Base-by-base conservation (phyloP, 2,113 vertebrate species). In the Natator depressus region DNA sequence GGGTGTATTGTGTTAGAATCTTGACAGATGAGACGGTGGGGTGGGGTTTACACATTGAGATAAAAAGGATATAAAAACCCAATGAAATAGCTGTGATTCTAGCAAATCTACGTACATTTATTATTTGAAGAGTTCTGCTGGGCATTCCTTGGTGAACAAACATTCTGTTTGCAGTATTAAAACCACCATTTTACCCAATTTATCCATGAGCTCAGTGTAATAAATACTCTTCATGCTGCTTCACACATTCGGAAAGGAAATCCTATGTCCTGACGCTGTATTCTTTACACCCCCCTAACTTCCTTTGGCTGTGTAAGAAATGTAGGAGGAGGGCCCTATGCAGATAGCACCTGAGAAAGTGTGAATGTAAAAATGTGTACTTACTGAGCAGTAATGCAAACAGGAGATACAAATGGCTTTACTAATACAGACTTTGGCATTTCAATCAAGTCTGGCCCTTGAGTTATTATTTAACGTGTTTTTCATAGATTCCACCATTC, bases 251-350 rank as follows among this genome's bases (percentile, higher is more conserved):
- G 49, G 46, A 80, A 6, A 11, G 38, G 55, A n/a, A 83, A 91
- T 79, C 57, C 24, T 0, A 0, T 16, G 24, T 9, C 55, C 0
- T 0, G 51, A 69, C 31, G 51, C 87, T 2, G 0, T 6, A 20
- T 42, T 80, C 46, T 92, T 49, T 81, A 50, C n/a, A 51, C 7
- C 69, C 84, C 42, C 50, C 84, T 4, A 4, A 29, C 2, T 57
- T 0, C 7, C 0, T 25, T 8, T 5, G 65, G 8, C 3, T 35
- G 31, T 79, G 75, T 91, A 84, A 24, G 51, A 89, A 93, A 83
- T 8, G 82, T 0, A 10, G 85, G 19, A 82, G 38, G 78, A 50
- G 84, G 85, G 83, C 87, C 88, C 87, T 91, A 50, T 16, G 75
- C 27, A 79, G 75, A 84, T 81, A 80, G 3, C 81, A 3, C 24